Evolutionary conservation across 1,140 invertebrate genomes (phyloP).

Genomic region (Nasonia longicornis): DNA sequence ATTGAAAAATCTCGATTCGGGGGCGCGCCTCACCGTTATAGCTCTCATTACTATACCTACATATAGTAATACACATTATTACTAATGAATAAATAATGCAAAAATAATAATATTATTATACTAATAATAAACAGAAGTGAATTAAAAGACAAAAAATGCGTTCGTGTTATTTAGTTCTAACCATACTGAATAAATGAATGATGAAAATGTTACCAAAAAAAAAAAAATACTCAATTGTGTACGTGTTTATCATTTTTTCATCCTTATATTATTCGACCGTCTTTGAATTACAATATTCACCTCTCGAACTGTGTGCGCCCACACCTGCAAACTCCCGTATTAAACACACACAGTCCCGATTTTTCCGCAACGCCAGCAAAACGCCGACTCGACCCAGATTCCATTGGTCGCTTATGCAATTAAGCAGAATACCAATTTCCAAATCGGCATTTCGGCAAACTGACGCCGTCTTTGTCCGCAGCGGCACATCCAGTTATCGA

Average conservation of each 20-base stretch:
- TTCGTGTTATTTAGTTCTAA: slow-evolving; percentile 70
- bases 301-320: too few species aligned
- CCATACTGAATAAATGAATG: slow-evolving; percentile 46
- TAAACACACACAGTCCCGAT: background rate
- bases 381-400: slow-evolving; percentile 44
- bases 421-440: slow-evolving; percentile 50
- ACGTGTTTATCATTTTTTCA: slow-evolving; percentile 2
- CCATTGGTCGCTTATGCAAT: slow-evolving; percentile 51
- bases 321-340: background rate
- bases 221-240: background rate
- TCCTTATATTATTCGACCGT: background rate
- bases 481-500: slow-evolving; percentile 24
- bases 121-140: slow-evolving; percentile 61
- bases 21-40: slow-evolving; percentile 63
- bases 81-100: slow-evolving; percentile 51
- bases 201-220: slow-evolving; percentile 61
- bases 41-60: slow-evolving; percentile 57
- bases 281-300: background rate
- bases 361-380: slow-evolving; percentile 42
- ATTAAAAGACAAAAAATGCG: slow-evolving; percentile 59
- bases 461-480: background rate
- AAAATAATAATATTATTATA: slow-evolving; percentile 54
- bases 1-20: slow-evolving; percentile 54
- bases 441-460: slow-evolving; percentile 43
- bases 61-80: slow-evolving; percentile 29